Conservation (phyloP, 2,888 invertebrate species). For the Atethmia centrago region DNA sequence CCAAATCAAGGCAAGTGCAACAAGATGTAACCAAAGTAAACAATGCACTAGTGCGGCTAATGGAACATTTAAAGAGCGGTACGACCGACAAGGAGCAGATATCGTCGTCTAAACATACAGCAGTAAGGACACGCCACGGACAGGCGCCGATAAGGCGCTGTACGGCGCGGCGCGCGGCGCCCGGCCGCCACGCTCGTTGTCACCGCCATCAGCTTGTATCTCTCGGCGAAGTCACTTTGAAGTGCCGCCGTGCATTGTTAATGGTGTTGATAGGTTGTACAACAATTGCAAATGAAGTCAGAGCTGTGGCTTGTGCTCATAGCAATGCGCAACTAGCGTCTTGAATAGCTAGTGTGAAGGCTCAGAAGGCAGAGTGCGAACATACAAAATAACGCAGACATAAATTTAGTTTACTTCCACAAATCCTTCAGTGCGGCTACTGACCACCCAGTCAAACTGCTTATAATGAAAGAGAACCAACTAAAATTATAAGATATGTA, state of each 20-base stretch:
- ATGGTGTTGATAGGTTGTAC: neutral
- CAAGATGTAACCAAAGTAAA: neutral
- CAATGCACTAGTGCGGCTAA: neutral
- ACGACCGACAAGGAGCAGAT: neutral
- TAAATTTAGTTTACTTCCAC: neutral
- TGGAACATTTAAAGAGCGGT: neutral
- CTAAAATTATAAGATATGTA: too few relatives aligned
- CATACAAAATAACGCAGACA: neutral
- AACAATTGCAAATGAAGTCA: neutral
- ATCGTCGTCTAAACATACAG: slow-evolving; percentile 14
- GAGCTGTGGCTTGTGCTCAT: neutral
- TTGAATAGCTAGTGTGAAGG: neutral
- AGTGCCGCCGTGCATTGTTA: neutral
- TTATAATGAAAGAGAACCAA: neutral
- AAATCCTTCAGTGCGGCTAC: neutral
- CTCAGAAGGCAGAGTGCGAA: neutral
- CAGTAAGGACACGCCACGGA: slow-evolving; percentile 4
- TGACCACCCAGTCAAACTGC: neutral
- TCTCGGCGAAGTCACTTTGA: neutral
- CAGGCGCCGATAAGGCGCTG: slow-evolving; percentile 6
- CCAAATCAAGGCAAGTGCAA: neutral
- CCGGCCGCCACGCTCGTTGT: slow-evolving; percentile 7
- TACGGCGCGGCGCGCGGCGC: too few relatives aligned
- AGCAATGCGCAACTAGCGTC: slow-evolving; percentile 10
- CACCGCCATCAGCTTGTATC: slow-evolving; percentile 17